A percentile compares a stretch with the other conserved stretches of the same genome.
These are phyloP conservation scores for Sycobia sp. DNA, from an alignment of 1,140 invertebrate species.

Conservation along the genomic window DNA sequence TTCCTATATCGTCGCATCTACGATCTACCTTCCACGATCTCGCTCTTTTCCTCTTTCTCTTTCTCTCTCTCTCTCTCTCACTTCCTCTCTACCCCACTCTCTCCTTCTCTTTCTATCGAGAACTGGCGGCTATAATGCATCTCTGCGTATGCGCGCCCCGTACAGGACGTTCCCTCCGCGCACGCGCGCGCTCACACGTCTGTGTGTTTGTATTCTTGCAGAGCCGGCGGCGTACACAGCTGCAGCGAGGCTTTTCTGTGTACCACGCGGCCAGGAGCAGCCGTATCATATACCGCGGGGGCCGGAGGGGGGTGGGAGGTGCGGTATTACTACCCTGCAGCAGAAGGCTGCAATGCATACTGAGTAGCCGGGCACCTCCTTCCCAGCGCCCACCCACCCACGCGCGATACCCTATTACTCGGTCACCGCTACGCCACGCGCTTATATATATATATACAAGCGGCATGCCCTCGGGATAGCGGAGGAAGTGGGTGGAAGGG, in stretches of 20 bases:
- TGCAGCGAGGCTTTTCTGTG: too few relatives aligned
- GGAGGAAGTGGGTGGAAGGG: neutral
- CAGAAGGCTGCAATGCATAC: slow-evolving; percentile 59
- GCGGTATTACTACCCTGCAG: slow-evolving; percentile 50
- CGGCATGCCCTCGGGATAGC: neutral
- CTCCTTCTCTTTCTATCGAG: too few relatives aligned
- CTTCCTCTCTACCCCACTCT: too few relatives aligned
- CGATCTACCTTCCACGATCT: too few relatives aligned
- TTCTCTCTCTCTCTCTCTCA: too few relatives aligned
- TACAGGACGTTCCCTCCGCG: neutral
- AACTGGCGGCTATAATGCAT: too few relatives aligned
- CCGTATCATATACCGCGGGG: slow-evolving; percentile 55
- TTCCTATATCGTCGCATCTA: too few relatives aligned
- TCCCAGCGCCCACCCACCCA: slow-evolving; percentile 37
- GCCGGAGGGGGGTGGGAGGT: too few relatives aligned
- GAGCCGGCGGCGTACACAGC: neutral
- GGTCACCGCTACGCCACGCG: neutral
- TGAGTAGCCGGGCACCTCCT: slow-evolving; percentile 47
- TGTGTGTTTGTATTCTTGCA: neutral
- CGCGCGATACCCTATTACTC: too few relatives aligned
- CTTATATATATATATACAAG: neutral
- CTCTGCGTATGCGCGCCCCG: neutral
- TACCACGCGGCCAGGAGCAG: too few relatives aligned
- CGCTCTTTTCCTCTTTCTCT: too few relatives aligned
- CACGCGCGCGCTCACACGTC: neutral